Evolutionary conservation across 2,888 invertebrate genomes (phyloP).

Genomic region (Cinara cedri): DNA sequence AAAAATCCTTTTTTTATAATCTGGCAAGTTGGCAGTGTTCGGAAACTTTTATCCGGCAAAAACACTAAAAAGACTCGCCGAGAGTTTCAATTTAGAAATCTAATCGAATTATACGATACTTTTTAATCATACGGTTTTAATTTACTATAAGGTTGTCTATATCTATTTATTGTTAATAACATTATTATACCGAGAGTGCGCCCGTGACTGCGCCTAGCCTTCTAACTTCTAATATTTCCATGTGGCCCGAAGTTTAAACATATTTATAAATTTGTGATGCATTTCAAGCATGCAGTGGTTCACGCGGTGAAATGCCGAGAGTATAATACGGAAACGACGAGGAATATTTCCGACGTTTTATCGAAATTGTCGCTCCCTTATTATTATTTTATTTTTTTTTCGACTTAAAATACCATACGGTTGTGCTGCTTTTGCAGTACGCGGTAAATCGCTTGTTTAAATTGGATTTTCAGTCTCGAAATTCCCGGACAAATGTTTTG

Average conservation of each 20-base stretch:
- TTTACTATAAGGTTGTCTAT: no score
- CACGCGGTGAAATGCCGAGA: constrained; percentile 19
- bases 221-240: no score
- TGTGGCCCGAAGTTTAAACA: constrained; percentile 26
- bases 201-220: no score
- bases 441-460: constrained; percentile 30
- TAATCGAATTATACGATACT: no score
- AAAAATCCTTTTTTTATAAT: no score
- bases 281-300: constrained; percentile 8
- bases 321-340: constrained; percentile 21
- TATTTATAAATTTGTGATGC: constrained; percentile 54
- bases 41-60: no score
- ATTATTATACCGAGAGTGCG: no score
- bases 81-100: no score
- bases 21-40: no score
- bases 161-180: no score
- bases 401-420: constrained; percentile 22
- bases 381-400: background rate
- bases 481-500: constrained; percentile 9
- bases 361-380: background rate
- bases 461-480: constrained; percentile 30
- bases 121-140: no score
- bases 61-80: no score
- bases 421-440: constrained; percentile 5
- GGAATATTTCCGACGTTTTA: constrained; percentile 23